Evolutionary conservation across 1,140 invertebrate species (phyloP).

Genomic region (Agrilus planipennis): DNA sequence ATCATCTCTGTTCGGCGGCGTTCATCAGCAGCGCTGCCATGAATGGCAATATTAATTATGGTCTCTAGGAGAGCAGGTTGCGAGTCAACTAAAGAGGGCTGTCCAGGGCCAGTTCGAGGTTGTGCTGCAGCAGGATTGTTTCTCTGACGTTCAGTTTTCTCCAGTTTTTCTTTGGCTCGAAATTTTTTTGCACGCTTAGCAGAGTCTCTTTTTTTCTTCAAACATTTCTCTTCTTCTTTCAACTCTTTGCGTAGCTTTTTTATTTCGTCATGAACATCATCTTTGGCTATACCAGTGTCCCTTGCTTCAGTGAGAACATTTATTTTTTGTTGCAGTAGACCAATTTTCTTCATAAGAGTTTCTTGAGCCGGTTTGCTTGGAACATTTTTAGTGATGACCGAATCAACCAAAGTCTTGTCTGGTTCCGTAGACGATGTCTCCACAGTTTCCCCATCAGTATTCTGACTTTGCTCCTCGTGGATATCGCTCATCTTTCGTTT

Average conservation of each 20-base stretch:
- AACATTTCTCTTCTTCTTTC: too few relatives aligned
- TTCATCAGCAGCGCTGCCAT: too few relatives aligned
- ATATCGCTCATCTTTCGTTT: conserved; percentile 10
- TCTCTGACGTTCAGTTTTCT: too few relatives aligned
- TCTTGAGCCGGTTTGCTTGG: conserved; percentile 14
- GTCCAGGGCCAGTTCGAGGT: conserved; percentile 8
- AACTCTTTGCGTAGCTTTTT: too few relatives aligned
- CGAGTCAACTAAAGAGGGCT: conserved; percentile 2
- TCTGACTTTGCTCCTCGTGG: conserved; percentile 10
- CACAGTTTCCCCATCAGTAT: conserved; percentile 12
- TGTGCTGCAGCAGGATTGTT: conserved; percentile 8
- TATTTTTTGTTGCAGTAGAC: too few relatives aligned
- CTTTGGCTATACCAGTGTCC: too few relatives aligned
- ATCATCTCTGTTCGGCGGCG: conserved; percentile 14
- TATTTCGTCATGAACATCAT: too few relatives aligned
- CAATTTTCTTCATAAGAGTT: conserved; percentile 13
- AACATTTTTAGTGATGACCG: too few relatives aligned
- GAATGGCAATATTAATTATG: too few relatives aligned
- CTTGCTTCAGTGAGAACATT: too few relatives aligned
- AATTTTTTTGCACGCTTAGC: conserved; percentile 9
- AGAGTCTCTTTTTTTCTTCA: conserved; percentile 6
- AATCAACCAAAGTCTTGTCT: conserved; percentile 7
- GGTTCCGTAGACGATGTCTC: conserved; percentile 12
- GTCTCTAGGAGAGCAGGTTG: conserved; percentile 8
- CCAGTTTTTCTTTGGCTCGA: conserved; percentile 3